Evolutionary conservation across 2,888 invertebrate genomes (phyloP).

Genomic region (Drosophila paranaensis): DNA sequence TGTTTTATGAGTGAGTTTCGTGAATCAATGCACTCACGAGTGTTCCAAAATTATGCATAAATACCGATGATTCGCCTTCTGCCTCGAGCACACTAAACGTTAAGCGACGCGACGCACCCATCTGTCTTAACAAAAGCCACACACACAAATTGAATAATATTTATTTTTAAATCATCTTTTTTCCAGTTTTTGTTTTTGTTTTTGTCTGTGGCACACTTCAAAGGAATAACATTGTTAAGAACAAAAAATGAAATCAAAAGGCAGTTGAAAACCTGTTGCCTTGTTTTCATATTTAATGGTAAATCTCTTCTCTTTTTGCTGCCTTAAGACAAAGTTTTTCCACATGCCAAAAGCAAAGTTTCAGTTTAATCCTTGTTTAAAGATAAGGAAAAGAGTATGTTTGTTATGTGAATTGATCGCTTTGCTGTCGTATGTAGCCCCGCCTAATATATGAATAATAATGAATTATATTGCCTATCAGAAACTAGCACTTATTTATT

Average conservation of each 20-base stretch:
- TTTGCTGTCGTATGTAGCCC: not conserved
- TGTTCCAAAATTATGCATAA: constrained; percentile 21
- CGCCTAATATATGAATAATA: not conserved
- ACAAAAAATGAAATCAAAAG: constrained; percentile 25
- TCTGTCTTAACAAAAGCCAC: constrained; percentile 16
- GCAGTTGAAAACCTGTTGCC: constrained; percentile 25
- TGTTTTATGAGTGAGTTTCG: constrained; percentile 25
- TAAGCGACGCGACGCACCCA: constrained; percentile 37
- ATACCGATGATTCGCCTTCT: constrained; percentile 5
- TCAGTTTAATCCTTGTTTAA: not conserved
- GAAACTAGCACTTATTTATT: not conserved
- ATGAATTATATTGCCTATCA: too few relatives aligned
- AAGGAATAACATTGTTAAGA: constrained; percentile 6
- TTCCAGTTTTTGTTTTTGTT: not conserved
- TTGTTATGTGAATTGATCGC: not conserved
- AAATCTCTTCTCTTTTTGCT: not conserved
- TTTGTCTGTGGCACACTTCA: constrained; percentile 24
- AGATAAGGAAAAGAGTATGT: not conserved
- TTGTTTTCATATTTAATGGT: not conserved
- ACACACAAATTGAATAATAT: constrained; percentile 31
- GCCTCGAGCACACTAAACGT: not conserved
- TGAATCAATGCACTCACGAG: constrained; percentile 45
- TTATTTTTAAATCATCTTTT: constrained; percentile 4
- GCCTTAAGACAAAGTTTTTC: not conserved
- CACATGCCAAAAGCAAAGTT: not conserved